Evolutionary conservation across 1,140 invertebrate species (phyloP).

Genomic region (Vanessa tameamea): DNA sequence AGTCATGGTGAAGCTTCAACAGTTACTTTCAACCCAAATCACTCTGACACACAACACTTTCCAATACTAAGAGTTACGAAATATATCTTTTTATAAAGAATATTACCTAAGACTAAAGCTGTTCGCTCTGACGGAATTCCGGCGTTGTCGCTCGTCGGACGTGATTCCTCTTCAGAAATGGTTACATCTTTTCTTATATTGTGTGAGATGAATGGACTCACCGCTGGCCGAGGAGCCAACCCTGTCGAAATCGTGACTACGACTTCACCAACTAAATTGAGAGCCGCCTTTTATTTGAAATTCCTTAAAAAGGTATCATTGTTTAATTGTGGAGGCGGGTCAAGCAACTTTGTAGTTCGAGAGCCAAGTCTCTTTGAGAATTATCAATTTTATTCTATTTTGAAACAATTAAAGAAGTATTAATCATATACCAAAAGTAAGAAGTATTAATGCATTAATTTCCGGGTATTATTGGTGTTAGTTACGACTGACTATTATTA

Average conservation of each 20-base stretch:
- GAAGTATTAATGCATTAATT: no score
- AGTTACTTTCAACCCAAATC: neutral
- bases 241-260: slow-evolving; percentile 23
- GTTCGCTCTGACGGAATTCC: slow-evolving; percentile 66
- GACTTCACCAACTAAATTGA: neutral
- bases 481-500: no score
- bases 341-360: neutral
- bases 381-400: no score
- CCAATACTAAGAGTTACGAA: slow-evolving; percentile 8
- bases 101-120: slow-evolving; percentile 56
- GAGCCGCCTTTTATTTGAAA: neutral
- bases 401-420: no score
- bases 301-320: slow-evolving; percentile 11
- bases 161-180: slow-evolving; percentile 62
- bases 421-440: no score
- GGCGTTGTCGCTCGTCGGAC: slow-evolving; percentile 66
- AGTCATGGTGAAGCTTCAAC: neutral
- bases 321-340: neutral
- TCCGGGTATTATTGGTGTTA: no score
- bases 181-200: slow-evolving; percentile 74
- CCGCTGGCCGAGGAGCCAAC: slow-evolving; percentile 9
- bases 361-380: neutral
- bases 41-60: neutral
- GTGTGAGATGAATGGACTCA: slow-evolving; percentile 55
- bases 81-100: slow-evolving; percentile 62